Evolutionary conservation across 2,113 vertebrate species (phyloP).

Genomic region (Cranoglanis bouderius): DNA sequence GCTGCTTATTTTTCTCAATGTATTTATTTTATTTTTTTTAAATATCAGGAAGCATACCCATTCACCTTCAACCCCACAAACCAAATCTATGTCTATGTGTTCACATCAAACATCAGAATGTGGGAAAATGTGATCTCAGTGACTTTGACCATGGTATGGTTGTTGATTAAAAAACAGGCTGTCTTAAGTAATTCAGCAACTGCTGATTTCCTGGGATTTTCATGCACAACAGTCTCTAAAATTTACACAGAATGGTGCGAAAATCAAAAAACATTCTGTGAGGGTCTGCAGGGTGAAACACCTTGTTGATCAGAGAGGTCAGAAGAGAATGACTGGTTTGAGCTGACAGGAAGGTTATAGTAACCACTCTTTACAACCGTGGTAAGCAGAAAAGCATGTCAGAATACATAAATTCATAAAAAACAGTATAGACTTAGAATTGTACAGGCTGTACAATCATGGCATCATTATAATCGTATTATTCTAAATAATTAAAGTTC

Average conservation of each 20-base stretch:
- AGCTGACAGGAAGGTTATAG: neutral
- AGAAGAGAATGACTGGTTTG: neutral
- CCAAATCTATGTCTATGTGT: too few relatives aligned
- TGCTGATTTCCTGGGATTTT: neutral
- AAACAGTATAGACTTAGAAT: neutral
- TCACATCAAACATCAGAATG: neutral
- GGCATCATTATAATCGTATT: neutral
- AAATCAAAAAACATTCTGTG: neutral
- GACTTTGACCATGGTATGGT: neutral
- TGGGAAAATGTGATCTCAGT: neutral
- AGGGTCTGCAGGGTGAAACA: neutral
- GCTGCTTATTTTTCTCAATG: too few relatives aligned
- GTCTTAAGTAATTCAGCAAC: neutral
- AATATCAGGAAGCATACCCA: too few relatives aligned
- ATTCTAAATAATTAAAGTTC: neutral
- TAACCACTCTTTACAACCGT: neutral
- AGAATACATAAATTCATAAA: neutral
- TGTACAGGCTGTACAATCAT: neutral
- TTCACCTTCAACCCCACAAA: neutral
- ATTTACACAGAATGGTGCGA: neutral
- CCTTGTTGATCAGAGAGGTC: neutral
- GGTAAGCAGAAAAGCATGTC: neutral
- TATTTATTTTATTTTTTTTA: too few relatives aligned
- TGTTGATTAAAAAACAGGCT: neutral
- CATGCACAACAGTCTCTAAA: neutral